These are phyloP conservation scores for Phrixothrix hirtus DNA, from an alignment of 2,888 invertebrate species.

Conservation along the genomic window DNA sequence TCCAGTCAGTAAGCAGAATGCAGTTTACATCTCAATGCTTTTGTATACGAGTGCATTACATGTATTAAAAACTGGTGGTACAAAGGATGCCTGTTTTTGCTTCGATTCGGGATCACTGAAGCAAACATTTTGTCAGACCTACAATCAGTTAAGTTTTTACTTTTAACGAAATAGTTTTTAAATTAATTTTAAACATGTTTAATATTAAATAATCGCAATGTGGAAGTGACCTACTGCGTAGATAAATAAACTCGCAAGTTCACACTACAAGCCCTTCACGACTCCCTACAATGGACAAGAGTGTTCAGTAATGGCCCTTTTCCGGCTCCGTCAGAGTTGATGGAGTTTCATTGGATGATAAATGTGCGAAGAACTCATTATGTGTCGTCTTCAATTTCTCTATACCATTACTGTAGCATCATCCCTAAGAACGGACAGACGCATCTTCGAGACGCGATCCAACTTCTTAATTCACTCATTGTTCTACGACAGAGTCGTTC, in stretches of 20 bases:
- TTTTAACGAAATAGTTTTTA: not conserved
- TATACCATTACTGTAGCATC: conserved; percentile 33
- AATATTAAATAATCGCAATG: too few relatives aligned
- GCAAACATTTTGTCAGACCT: conserved; percentile 14
- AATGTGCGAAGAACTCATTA: conserved; percentile 53
- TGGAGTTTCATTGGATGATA: conserved; percentile 53
- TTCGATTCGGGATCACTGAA: conserved; percentile 20
- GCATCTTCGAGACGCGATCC: conserved; percentile 18
- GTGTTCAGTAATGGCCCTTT: conserved; percentile 52
- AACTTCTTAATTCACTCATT: conserved; percentile 30
- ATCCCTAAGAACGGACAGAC: conserved; percentile 23
- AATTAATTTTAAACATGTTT: too few relatives aligned
- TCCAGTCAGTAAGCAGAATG: conserved; percentile 30
- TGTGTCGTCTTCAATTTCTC: conserved; percentile 42
- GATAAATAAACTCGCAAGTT: too few relatives aligned
- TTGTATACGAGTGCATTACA: conserved; percentile 38
- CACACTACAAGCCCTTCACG: too few relatives aligned
- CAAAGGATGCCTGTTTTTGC: conserved; percentile 34
- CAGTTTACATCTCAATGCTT: conserved; percentile 32
- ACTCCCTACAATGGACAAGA: too few relatives aligned
- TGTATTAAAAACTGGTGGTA: conserved; percentile 38
- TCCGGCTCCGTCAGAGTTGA: conserved; percentile 52
- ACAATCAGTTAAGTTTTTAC: not conserved
- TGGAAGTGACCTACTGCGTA: too few relatives aligned
- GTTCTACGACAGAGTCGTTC: conserved; percentile 19